Conservation (phyloP, 2,888 invertebrate species). For the Tubulanus polymorphus region DNA sequence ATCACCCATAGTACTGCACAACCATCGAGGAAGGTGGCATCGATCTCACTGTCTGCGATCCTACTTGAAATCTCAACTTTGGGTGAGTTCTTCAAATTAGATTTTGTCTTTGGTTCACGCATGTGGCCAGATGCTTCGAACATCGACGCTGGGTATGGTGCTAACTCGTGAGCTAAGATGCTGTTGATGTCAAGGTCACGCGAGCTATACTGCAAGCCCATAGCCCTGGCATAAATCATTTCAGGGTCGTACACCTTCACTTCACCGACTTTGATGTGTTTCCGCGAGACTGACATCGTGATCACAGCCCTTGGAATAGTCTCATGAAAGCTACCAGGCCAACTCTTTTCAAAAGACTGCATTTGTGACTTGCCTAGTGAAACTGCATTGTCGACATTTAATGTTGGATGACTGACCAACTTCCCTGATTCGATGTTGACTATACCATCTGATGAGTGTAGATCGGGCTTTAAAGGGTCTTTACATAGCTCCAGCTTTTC, state of each 20-base stretch:
- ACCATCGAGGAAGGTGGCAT: constrained; percentile 9
- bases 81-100: constrained; percentile 8
- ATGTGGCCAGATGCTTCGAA: constrained; percentile 8
- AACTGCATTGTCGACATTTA: constrained; percentile 17
- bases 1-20: constrained; percentile 17
- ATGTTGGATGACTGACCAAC: constrained; percentile 2
- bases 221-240: constrained; percentile 11
- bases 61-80: constrained; percentile 8
- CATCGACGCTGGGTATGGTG: constrained; percentile 8
- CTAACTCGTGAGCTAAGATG: constrained; percentile 8
- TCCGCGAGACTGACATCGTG: constrained; percentile 10
- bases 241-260: constrained; percentile 12
- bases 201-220: constrained; percentile 10
- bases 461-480: constrained; percentile 15
- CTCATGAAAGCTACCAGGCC: constrained; percentile 14
- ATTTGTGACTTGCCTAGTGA: constrained; percentile 12
- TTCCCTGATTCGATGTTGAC: constrained; percentile 14
- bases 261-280: constrained; percentile 11
- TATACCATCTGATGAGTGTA: constrained; percentile 3
- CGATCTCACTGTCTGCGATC: neutral
- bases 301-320: constrained; percentile 8
- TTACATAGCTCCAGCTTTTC: constrained; percentile 12
- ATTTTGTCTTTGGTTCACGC: constrained; percentile 7
- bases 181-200: constrained; percentile 4
- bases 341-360: constrained; percentile 10